Evolutionary conservation across 2,888 invertebrate genomes (phyloP).

Genomic region (Andrena bicolor): DNA sequence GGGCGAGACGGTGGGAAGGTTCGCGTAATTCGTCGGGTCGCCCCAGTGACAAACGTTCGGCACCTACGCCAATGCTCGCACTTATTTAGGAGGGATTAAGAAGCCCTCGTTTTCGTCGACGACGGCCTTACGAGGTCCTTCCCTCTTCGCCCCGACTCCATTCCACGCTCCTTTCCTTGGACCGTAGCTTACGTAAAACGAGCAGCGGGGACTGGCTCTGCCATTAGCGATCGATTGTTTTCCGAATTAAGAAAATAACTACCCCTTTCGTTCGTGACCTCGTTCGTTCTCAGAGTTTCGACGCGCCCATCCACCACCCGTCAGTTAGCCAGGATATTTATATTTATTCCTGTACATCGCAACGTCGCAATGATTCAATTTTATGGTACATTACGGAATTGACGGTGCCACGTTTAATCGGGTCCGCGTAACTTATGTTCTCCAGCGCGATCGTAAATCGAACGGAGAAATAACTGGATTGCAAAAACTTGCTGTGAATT

Average conservation of each 20-base stretch:
- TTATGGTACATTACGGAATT: constrained; percentile 52
- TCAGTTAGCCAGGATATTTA: neutral
- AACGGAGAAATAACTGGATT: constrained; percentile 35
- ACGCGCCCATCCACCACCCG: neutral
- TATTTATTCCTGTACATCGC: constrained; percentile 28
- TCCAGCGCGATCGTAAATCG: constrained; percentile 53
- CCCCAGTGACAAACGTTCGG: constrained; percentile 71
- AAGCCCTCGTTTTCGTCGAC: constrained; percentile 66
- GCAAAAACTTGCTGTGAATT: constrained; percentile 47
- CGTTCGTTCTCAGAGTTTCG: neutral
- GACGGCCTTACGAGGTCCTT: constrained; percentile 51
- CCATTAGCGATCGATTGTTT: constrained; percentile 65
- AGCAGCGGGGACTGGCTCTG: constrained; percentile 34
- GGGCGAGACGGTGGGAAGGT: constrained; percentile 27
- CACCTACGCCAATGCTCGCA: constrained; percentile 67
- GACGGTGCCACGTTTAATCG: constrained; percentile 54
- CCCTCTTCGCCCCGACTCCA: constrained; percentile 2
- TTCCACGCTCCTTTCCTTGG: constrained; percentile 20
- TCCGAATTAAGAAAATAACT: constrained; percentile 36
- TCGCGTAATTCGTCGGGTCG: constrained; percentile 60
- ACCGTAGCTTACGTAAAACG: constrained; percentile 50
- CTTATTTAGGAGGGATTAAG: constrained; percentile 74
- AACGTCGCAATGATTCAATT: constrained; percentile 45
- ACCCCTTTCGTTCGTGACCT: neutral
- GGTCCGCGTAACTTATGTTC: constrained; percentile 36